Conservation (phyloP, 2,113 vertebrate genomes). For the Gasterosteus aculeatus region DNA sequence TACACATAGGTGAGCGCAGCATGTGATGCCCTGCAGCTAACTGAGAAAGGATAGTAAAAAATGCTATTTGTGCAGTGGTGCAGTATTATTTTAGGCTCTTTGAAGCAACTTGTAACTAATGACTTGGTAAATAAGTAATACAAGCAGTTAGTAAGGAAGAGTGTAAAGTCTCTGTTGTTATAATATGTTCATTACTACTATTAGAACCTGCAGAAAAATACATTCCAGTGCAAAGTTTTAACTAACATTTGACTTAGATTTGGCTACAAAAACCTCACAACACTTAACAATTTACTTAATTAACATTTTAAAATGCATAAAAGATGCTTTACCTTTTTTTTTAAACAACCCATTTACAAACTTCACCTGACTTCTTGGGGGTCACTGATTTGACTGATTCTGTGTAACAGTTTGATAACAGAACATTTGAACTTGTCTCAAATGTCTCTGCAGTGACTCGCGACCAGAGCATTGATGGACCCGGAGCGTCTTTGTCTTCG, state of each 20-base stretch:
- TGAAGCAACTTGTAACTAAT: neutral
- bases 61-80: neutral
- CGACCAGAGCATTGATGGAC: slow-evolving; percentile 13
- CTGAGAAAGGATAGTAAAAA: neutral
- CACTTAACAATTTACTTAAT: neutral
- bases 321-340: neutral
- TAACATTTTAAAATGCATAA: neutral
- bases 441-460: slow-evolving; percentile 42
- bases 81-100: neutral
- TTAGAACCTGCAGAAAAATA: neutral
- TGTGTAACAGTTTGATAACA: neutral
- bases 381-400: neutral
- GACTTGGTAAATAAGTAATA: neutral
- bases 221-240: too few species aligned
- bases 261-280: neutral
- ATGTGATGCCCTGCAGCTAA: neutral
- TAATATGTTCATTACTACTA: neutral
- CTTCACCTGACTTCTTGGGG: neutral
- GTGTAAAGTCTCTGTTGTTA: neutral
- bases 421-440: neutral
- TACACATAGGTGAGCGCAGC: slow-evolving; percentile 32
- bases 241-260: neutral
- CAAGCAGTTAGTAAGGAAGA: neutral
- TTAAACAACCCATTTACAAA: neutral
- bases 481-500: neutral